These are phyloP conservation scores for Solea solea DNA, from an alignment of 2,113 vertebrate species.

Conservation along the genomic window DNA sequence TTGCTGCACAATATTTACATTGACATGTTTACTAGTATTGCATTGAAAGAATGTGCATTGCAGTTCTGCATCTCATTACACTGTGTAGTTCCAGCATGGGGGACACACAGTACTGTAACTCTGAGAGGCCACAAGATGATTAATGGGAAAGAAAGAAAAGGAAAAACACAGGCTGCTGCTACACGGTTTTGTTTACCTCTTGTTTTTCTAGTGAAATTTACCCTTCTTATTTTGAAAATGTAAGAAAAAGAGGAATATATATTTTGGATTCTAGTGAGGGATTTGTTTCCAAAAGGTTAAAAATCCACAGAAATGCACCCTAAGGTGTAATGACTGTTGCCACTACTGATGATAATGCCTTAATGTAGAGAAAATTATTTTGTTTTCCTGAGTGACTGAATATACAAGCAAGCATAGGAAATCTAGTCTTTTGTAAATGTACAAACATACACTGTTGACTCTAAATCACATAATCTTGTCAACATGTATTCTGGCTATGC, in stretches of 20 bases:
- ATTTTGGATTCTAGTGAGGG: too few relatives aligned
- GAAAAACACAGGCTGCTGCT: not conserved
- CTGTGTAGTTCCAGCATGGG: not conserved
- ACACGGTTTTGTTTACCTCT: not conserved
- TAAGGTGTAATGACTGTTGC: not conserved
- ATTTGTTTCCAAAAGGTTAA: too few relatives aligned
- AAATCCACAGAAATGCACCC: not conserved
- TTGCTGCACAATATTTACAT: not conserved
- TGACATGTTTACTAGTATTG: not conserved
- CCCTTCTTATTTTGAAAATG: not conserved
- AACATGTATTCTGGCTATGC: not conserved
- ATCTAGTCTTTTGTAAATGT: slow-evolving; percentile 17
- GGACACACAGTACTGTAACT: not conserved
- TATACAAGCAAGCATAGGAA: too few relatives aligned
- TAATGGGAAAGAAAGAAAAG: not conserved
- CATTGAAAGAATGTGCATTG: not conserved
- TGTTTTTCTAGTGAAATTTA: not conserved
- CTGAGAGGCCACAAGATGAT: not conserved
- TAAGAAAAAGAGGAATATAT: too few relatives aligned
- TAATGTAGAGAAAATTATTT: not conserved
- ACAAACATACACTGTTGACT: not conserved
- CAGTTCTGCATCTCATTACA: not conserved
- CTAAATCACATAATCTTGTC: too few relatives aligned
- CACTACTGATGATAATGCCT: not conserved
- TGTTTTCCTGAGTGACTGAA: too few relatives aligned